Evolutionary conservation across 2,888 invertebrate species (phyloP), one percentile per base, ranked within the genome.

Genomic region (Bhutanitis thaidina): DNA sequence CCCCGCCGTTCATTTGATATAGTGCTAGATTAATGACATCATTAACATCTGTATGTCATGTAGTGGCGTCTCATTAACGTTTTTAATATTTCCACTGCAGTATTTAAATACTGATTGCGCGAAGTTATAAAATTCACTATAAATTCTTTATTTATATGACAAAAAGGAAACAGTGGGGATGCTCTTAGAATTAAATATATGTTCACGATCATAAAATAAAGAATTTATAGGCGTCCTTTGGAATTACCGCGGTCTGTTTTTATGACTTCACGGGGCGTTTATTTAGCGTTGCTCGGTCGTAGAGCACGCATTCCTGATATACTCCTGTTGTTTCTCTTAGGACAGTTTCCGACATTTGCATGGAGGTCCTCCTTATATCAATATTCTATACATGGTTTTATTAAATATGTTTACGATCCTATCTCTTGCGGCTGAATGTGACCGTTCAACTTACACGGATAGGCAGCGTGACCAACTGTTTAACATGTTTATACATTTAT

Each of bases 171-270:
- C 80, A 80, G 77, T 73, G 75, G 70, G 75, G 77, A 77, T 74
- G 73, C 77, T 78, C 78, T 82, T 72, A 74, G 81, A 85, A 85
- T 86, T 88, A 85, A 87, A 87, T 86, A 86, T 86, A 80, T 84
- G 80, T 77, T 75, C 63, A 77, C 71, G 71, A 84, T 80, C 81
- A 81, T 89, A 88, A 89, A 88, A 88, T 85, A 82, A 82, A 84
- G 83, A 85, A 87, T 88, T 89, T 88, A 89, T 88, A 80, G 87
- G 74, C 79, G 79, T 86, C 88, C 87, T 86, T 85, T 83, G 79
- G 79, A 80, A 80, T 86, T 82, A 85, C 82, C 76, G 80, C 80
- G 85, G 83, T 75, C 75, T 71, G 79, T 77, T 83, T 87, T 88
- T 88, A 88, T 80, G 79, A 77, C 77, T 86, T 85, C 74, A 87